phyloP scores from a whole-genome alignment of 2,797 vertebrate genomes.

The Antrozous pallidus region DNA sequence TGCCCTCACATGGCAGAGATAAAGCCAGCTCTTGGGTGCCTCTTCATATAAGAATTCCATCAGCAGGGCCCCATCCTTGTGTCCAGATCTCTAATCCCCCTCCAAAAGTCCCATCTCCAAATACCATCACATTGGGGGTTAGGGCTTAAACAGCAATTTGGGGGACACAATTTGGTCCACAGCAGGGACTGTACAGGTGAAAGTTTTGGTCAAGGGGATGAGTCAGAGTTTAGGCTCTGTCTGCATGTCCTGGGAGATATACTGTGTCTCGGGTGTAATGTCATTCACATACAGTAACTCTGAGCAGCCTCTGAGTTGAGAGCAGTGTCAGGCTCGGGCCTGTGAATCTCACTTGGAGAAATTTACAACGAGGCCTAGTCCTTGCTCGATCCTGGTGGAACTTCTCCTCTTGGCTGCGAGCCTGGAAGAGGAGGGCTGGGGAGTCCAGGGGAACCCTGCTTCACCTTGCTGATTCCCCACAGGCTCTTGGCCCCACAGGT shows the following conservation, averaged over 20 bases:
- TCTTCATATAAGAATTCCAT: neutral
- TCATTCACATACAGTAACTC: neutral
- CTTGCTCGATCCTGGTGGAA: neutral
- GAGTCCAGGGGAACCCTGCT: neutral
- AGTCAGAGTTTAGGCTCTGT: neutral
- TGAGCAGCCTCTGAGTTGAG: neutral
- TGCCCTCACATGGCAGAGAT: too few relatives aligned
- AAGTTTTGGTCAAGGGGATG: too few relatives aligned
- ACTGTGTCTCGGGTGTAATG: fast-evolving
- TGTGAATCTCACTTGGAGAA: neutral
- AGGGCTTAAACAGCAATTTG: neutral
- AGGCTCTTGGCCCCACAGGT: neutral
- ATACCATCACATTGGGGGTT: fast-evolving
- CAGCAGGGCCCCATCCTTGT: neutral
- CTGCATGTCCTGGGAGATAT: neutral
- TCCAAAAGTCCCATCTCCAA: neutral
- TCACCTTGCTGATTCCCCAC: neutral
- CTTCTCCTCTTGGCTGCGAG: neutral
- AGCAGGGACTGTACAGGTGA: neutral
- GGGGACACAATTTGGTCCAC: neutral
- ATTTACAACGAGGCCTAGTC: neutral
- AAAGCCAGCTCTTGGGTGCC: neutral
- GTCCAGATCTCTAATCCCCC: neutral
- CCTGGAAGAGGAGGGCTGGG: neutral
- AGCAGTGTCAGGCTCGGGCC: neutral